A percentile compares a stretch with the other conserved stretches of the same genome.
These are phyloP conservation scores for Umimayanthus chanpuru DNA, from an alignment of 92 coral and sea anemone species.

Conservation along the genomic window DNA sequence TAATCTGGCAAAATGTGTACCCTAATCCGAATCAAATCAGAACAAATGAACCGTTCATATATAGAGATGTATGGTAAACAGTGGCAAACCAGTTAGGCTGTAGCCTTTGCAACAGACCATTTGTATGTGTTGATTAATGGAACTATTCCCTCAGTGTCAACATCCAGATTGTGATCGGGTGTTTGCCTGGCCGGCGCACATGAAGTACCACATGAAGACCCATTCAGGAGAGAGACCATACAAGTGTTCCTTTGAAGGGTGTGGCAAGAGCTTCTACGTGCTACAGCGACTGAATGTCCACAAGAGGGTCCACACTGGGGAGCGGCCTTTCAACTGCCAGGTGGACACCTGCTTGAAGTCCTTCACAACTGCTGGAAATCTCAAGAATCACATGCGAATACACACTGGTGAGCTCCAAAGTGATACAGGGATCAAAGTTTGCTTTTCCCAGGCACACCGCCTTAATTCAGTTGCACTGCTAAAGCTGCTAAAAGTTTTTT, in stretches of 20 bases:
- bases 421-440: background rate
- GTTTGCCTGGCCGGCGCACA: slow-evolving; percentile 93
- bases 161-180: slow-evolving; percentile 90
- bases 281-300: slow-evolving; percentile 89
- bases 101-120: background rate
- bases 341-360: slow-evolving; percentile 76
- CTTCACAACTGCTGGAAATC: slow-evolving; percentile 86
- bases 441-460: too few species aligned
- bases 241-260: slow-evolving; percentile 80
- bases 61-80: background rate
- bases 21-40: too few species aligned
- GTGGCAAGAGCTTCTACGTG: slow-evolving; percentile 85
- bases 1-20: too few species aligned
- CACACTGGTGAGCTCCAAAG: slow-evolving; percentile 70
- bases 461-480: too few species aligned
- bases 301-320: slow-evolving; percentile 84
- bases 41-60: too few species aligned
- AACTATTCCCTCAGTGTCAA: slow-evolving; percentile 48
- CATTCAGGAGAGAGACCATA: slow-evolving; percentile 86
- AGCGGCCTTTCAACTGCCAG: slow-evolving; percentile 77
- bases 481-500: too few species aligned
- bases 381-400: slow-evolving; percentile 90
- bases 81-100: background rate
- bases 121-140: background rate
- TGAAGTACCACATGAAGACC: slow-evolving; percentile 88